Percentiles rank a stretch among this genome's conserved stretches.
phyloP scores from a whole-genome alignment of 2,888 invertebrate species.

The Xylota segnis region DNA sequence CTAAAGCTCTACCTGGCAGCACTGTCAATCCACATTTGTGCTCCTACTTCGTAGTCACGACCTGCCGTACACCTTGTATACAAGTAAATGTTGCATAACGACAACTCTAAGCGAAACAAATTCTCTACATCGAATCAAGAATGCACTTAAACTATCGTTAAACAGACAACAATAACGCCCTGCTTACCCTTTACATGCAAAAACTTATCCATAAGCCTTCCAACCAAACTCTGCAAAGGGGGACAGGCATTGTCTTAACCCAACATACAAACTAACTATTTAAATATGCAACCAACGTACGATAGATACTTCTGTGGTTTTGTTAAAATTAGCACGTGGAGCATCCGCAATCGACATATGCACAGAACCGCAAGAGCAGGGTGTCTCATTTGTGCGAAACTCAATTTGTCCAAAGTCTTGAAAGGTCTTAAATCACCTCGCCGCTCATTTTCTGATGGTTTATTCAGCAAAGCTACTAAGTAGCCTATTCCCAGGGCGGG shows the following conservation, averaged over 20 bases:
- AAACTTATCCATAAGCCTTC: background rate
- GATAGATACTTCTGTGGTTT: constrained; percentile 15
- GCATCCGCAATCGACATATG: constrained; percentile 30
- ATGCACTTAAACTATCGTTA: background rate
- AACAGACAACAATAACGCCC: background rate
- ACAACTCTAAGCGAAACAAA: no score
- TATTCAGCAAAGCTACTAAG: constrained; percentile 34
- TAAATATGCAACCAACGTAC: constrained; percentile 39
- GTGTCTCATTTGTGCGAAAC: background rate
- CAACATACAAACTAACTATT: background rate
- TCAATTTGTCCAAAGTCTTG: constrained; percentile 6
- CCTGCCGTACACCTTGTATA: no score
- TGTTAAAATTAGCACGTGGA: constrained; percentile 4
- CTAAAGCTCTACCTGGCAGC: no score
- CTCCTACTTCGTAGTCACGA: no score
- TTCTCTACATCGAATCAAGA: background rate
- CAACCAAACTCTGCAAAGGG: background rate
- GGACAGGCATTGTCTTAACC: constrained; percentile 2
- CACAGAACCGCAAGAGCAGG: background rate
- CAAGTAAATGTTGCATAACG: no score
- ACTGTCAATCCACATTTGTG: no score
- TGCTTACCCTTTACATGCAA: background rate
- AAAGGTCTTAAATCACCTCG: constrained; percentile 18
- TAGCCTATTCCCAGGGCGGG: constrained; percentile 23
- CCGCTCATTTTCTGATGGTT: constrained; percentile 13